Evolutionary conservation across 1,140 invertebrate genomes (phyloP).

Genomic region (Calosoma granatense): DNA sequence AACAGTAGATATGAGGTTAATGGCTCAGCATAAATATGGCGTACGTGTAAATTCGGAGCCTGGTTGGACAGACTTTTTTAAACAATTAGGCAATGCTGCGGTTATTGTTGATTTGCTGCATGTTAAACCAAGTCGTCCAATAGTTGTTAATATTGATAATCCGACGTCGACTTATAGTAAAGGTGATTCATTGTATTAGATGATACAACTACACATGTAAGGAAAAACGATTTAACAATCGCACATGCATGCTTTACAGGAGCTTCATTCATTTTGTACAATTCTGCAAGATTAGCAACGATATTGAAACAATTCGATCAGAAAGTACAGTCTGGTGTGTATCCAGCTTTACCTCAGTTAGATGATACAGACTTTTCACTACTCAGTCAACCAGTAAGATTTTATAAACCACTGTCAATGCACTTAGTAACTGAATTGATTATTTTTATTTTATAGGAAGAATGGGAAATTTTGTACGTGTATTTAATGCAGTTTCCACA

Average conservation of each 20-base stretch:
- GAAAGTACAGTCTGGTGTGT: constrained; percentile 37
- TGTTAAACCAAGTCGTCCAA: constrained; percentile 42
- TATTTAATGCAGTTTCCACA: constrained; percentile 51
- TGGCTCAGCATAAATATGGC: constrained; percentile 51
- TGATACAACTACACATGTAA: neutral
- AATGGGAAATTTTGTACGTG: constrained; percentile 59
- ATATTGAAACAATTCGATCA: constrained; percentile 49
- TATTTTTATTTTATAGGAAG: constrained; percentile 42
- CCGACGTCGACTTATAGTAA: constrained; percentile 11
- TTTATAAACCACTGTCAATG: constrained; percentile 12
- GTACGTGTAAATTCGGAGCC: constrained; percentile 29
- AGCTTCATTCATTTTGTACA: constrained; percentile 62
- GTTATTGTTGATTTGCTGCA: constrained; percentile 53
- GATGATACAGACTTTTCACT: constrained; percentile 46
- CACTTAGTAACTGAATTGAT: constrained; percentile 12
- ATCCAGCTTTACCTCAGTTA: constrained; percentile 43
- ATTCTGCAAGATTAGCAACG: constrained; percentile 51
- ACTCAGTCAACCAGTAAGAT: constrained; percentile 49
- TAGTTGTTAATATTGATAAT: constrained; percentile 37
- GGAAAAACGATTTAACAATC: neutral
- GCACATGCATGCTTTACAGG: constrained; percentile 37
- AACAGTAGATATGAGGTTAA: constrained; percentile 44
- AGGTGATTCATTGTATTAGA: neutral
- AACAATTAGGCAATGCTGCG: constrained; percentile 46
- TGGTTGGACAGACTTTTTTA: constrained; percentile 24